Evolutionary conservation across 1,140 invertebrate genomes (phyloP).

Genomic region (Oncopodura yosiiana): DNA sequence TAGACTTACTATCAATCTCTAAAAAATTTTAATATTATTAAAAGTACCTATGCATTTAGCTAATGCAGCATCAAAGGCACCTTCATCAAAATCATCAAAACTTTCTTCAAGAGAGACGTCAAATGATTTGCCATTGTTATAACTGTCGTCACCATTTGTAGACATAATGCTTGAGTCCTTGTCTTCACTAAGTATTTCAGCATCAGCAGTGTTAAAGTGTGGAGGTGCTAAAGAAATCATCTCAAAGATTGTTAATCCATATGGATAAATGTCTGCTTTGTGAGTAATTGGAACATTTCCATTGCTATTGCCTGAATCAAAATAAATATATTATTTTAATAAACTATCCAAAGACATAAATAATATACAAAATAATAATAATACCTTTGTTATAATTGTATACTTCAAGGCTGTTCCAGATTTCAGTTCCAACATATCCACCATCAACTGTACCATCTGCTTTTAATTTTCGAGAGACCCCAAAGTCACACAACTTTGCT

Average conservation of each 20-base stretch:
- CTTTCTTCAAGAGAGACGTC: background rate
- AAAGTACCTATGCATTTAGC: constrained; percentile 12
- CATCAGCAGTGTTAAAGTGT: constrained; percentile 40
- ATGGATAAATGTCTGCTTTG: constrained; percentile 70
- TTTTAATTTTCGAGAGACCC: constrained; percentile 60
- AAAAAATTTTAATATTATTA: background rate
- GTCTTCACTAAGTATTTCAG: no score
- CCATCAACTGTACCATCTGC: constrained; percentile 49
- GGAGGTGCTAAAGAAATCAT: constrained; percentile 61
- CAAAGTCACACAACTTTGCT: constrained; percentile 77
- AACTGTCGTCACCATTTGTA: background rate
- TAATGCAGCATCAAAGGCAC: constrained; percentile 31
- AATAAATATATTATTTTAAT: no score
- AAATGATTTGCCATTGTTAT: no score
- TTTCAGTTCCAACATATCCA: constrained; percentile 54
- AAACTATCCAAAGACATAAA: no score
- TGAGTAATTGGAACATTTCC: constrained; percentile 45
- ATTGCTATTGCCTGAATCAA: no score
- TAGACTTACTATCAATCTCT: background rate
- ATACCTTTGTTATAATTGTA: constrained; percentile 44
- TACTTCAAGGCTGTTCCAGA: constrained; percentile 68
- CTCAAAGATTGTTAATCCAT: constrained; percentile 67
- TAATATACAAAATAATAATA: constrained; percentile 60
- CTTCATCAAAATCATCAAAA: constrained; percentile 28
- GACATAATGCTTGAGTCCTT: background rate